Conservation (phyloP, 2,888 invertebrate genomes). For the Dynastes maya region DNA sequence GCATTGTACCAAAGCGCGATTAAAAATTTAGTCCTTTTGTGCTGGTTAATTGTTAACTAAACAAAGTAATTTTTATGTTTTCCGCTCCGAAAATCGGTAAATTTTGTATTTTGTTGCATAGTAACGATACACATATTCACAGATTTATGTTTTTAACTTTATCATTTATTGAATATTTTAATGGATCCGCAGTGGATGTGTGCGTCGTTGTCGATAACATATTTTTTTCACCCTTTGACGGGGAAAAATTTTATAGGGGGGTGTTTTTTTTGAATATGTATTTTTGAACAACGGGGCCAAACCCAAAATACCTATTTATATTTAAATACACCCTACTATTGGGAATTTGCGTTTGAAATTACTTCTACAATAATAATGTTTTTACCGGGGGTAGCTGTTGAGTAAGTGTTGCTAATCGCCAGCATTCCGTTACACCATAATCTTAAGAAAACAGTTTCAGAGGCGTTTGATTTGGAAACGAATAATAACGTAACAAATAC, state of each 20-base stretch:
- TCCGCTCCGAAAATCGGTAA: conserved; percentile 17
- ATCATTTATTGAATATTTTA: conserved; percentile 29
- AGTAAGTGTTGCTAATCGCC: too few relatives aligned
- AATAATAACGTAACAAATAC: too few relatives aligned
- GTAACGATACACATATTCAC: neutral
- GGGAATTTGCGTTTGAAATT: too few relatives aligned
- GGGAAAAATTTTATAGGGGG: neutral
- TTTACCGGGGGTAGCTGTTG: too few relatives aligned
- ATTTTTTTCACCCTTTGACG: neutral
- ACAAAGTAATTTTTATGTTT: conserved; percentile 5
- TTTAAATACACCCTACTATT: too few relatives aligned
- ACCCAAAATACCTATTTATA: too few relatives aligned
- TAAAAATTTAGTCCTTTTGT: neutral
- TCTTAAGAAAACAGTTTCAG: too few relatives aligned
- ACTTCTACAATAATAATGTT: too few relatives aligned
- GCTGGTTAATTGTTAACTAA: conserved; percentile 26
- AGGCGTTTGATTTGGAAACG: too few relatives aligned
- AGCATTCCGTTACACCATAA: too few relatives aligned
- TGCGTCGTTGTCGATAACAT: neutral
- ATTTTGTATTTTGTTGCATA: conserved; percentile 10
- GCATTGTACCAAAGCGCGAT: neutral
- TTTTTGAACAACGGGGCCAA: too few relatives aligned
- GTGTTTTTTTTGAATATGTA: too few relatives aligned
- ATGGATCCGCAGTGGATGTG: neutral
- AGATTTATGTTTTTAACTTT: conserved; percentile 17